These are phyloP conservation scores for Tenualosa thibaudeaui DNA, from an alignment of 2,797 vertebrate genomes.

Conservation along the genomic window DNA sequence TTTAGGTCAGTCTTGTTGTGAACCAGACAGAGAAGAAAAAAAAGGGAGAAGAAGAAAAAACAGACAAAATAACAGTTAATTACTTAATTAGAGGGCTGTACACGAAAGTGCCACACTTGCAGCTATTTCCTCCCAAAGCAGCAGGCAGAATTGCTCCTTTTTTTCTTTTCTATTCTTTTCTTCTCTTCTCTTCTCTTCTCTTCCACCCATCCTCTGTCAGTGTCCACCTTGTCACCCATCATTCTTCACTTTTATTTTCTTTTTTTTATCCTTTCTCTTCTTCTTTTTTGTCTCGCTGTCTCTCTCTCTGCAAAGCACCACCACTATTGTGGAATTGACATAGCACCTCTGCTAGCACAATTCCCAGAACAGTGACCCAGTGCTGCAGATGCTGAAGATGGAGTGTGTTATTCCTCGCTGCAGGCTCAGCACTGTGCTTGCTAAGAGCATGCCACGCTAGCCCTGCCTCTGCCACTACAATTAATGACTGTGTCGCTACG, in stretches of 20 bases:
- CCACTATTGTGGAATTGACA: constrained; percentile 48
- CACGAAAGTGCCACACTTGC: not conserved
- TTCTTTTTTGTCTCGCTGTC: not conserved
- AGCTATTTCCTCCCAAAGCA: not conserved
- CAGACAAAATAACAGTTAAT: constrained; percentile 12
- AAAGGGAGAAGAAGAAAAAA: not conserved
- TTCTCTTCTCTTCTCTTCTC: not conserved
- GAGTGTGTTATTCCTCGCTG: constrained; percentile 28
- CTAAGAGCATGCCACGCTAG: not conserved
- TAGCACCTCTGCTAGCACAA: constrained; percentile 54
- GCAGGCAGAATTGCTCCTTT: not conserved
- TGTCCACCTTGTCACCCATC: constrained; percentile 3
- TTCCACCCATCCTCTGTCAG: not conserved
- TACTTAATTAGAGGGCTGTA: not conserved
- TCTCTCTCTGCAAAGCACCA: constrained; percentile 35
- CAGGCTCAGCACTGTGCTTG: not conserved
- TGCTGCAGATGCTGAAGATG: constrained; percentile 31
- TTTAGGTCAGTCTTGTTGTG: not conserved
- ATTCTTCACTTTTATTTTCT: constrained; percentile 18
- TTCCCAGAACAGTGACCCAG: constrained; percentile 50
- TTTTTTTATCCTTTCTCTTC: constrained; percentile 11
- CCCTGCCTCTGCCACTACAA: not conserved
- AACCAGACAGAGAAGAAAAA: not conserved
- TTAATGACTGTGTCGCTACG: not conserved
- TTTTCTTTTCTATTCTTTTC: not conserved